Conservation (phyloP, 2,888 invertebrate species). For the Clunio marinus region DNA sequence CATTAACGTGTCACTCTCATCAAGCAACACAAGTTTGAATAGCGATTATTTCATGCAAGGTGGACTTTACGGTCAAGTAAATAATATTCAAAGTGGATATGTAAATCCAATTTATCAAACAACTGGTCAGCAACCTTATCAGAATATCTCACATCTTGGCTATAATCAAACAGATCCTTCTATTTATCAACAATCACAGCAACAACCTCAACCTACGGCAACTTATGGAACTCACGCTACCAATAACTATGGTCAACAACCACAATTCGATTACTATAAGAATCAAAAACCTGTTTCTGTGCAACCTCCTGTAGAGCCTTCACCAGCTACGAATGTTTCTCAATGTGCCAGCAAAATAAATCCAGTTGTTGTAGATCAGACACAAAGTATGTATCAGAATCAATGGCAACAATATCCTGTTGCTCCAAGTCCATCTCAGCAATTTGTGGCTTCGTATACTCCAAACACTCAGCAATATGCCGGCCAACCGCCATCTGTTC, state of each 20-base stretch:
- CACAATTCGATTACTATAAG: constrained; percentile 35
- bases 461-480: not conserved
- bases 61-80: constrained; percentile 42
- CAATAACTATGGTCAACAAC: too few species aligned
- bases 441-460: not conserved
- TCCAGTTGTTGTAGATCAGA: not conserved
- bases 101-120: constrained; percentile 50
- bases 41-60: constrained; percentile 31
- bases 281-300: not conserved
- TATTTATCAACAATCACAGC: not conserved
- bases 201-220: not conserved
- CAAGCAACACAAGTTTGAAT: constrained; percentile 31
- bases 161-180: not conserved
- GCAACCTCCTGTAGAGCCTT: not conserved
- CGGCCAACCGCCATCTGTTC: not conserved
- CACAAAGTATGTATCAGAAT: not conserved
- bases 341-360: too few species aligned
- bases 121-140: constrained; percentile 41
- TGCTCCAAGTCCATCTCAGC: not conserved
- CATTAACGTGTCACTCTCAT: not conserved
- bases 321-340: not conserved
- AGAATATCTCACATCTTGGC: not conserved
- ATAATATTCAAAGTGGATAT: constrained; percentile 46
- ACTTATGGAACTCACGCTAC: not conserved
- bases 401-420: not conserved